Evolutionary conservation across 23 tunicate genomes (phyloP).

Genomic region (Halocynthia roretzi): DNA sequence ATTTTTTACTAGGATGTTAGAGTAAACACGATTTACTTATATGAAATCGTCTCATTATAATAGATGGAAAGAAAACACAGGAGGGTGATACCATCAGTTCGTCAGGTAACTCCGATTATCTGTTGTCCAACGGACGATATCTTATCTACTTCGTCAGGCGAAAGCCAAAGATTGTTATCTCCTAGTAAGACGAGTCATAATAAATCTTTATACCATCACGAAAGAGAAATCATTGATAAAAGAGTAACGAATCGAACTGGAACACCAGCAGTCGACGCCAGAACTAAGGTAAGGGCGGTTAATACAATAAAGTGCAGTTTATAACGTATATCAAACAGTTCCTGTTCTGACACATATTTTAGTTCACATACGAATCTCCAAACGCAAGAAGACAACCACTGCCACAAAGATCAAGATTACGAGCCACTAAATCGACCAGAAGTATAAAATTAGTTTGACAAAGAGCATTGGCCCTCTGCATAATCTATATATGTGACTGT

Average conservation of each 20-base stretch:
- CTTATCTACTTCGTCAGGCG: neutral
- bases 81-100: conserved; percentile 2
- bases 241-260: neutral
- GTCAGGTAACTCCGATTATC: neutral
- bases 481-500: no score
- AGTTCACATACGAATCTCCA: conserved; percentile 8
- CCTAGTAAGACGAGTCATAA: neutral
- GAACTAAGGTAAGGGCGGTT: neutral
- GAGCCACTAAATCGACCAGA: conserved; percentile 7
- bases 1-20: neutral
- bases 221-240: neutral
- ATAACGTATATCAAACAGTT: neutral
- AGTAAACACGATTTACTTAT: neutral
- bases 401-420: conserved; percentile 2
- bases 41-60: neutral
- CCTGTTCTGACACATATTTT: neutral
- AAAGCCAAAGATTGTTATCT: neutral
- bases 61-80: conserved; percentile 2
- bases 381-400: neutral
- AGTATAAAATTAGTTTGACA: neutral
- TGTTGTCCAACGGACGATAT: neutral
- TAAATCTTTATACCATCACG: no score
- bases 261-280: neutral
- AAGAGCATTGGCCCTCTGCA: no score
- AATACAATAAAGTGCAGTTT: neutral